Evolutionary conservation across 1,140 invertebrate species (phyloP).

Genomic region (Platyscapa corneri): DNA sequence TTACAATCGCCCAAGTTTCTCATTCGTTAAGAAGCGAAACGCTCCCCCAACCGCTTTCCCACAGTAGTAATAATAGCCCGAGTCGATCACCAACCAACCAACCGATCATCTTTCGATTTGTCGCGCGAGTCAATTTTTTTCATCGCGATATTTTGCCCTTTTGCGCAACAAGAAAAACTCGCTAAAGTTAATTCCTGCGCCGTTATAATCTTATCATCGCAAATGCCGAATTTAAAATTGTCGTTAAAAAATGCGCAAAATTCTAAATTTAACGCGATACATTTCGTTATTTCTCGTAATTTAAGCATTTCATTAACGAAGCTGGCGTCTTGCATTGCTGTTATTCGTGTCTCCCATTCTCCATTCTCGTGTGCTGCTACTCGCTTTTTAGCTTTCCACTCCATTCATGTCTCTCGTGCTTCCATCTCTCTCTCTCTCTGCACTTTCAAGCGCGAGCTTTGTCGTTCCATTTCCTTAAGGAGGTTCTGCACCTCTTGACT

Average conservation of each 20-base stretch:
- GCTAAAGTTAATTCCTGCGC: background rate
- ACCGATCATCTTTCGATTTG: no score
- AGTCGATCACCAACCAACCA: no score
- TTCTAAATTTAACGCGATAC: background rate
- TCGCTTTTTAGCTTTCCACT: background rate
- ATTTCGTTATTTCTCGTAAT: background rate
- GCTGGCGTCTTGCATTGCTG: constrained; percentile 1
- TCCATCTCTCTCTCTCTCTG: constrained; percentile 18
- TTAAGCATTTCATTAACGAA: constrained; percentile 43
- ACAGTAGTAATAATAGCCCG: no score
- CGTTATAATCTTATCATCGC: background rate
- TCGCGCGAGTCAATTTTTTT: no score
- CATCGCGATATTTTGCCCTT: no score
- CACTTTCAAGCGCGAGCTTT: constrained; percentile 29
- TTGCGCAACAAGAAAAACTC: background rate
- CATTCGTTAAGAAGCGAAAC: no score
- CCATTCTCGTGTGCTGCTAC: background rate
- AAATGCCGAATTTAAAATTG: background rate
- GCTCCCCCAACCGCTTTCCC: no score
- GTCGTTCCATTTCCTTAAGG: constrained; percentile 28
- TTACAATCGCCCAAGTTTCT: no score
- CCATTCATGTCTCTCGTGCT: constrained; percentile 12
- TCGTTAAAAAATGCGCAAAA: background rate
- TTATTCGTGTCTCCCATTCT: constrained; percentile 9
- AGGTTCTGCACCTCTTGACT: background rate